Evolutionary conservation across 1,140 invertebrate species (phyloP).

Genomic region (Drosophila lini): DNA sequence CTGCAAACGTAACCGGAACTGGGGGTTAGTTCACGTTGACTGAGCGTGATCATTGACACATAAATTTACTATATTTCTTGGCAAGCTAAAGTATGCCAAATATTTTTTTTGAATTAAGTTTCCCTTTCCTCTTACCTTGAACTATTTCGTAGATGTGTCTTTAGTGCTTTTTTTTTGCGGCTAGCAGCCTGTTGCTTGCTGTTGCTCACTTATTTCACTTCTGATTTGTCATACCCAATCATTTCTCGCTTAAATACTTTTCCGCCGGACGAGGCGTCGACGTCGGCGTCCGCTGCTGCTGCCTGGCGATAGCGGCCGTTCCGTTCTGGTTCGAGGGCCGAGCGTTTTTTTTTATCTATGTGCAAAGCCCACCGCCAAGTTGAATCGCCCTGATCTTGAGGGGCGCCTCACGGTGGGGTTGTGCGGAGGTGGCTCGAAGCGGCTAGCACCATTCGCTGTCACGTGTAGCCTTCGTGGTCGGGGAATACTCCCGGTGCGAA

Average conservation of each 20-base stretch:
- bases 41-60: conserved; percentile 24
- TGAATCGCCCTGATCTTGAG: conserved; percentile 47
- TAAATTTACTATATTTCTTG: conserved; percentile 27
- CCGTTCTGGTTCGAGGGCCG: conserved; percentile 39
- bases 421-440: background rate
- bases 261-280: conserved; percentile 17
- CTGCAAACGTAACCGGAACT: conserved; percentile 27
- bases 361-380: conserved; percentile 14
- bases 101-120: conserved; percentile 34
- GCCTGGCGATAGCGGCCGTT: conserved; percentile 29
- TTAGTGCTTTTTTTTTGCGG: conserved; percentile 7
- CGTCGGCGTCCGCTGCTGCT: conserved; percentile 19
- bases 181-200: conserved; percentile 44
- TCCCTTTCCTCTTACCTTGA: conserved; percentile 33
- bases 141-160: conserved; percentile 10
- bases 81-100: conserved; percentile 21
- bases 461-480: conserved; percentile 66
- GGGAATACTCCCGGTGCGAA: conserved; percentile 61
- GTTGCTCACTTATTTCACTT: conserved; percentile 73
- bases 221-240: conserved; percentile 73
- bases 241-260: conserved; percentile 75
- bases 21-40: conserved; percentile 23
- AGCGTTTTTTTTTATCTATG: conserved; percentile 40
- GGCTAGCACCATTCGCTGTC: conserved; percentile 26
- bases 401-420: conserved; percentile 10